These are phyloP conservation scores for Drosophila lini DNA, from an alignment of 1,140 invertebrate genomes.

Conservation along the genomic window DNA sequence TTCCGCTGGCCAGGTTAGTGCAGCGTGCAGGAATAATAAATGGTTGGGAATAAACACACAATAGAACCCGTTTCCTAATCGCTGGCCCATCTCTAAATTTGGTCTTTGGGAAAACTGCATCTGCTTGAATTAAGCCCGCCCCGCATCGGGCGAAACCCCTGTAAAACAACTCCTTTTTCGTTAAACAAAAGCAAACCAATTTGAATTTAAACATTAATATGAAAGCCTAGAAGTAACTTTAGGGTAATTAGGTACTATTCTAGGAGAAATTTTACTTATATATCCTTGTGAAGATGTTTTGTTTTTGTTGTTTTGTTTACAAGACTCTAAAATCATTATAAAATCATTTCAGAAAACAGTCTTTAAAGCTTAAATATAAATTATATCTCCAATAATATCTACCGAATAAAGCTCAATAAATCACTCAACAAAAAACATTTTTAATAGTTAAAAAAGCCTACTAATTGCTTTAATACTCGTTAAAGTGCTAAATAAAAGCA, in stretches of 20 bases:
- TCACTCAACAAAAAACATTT: not conserved
- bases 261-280: not conserved
- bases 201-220: not conserved
- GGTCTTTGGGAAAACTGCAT: conserved; percentile 2
- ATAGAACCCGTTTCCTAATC: conserved; percentile 20
- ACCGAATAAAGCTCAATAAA: not conserved
- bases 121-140: conserved; percentile 2
- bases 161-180: conserved; percentile 1
- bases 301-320: not conserved
- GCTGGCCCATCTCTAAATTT: conserved; percentile 14
- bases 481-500: not conserved
- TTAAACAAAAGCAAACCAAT: not conserved
- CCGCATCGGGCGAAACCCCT: conserved; percentile 2
- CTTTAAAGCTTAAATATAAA: not conserved
- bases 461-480: not conserved
- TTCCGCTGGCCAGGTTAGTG: conserved; percentile 57
- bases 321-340: not conserved
- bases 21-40: conserved; percentile 14
- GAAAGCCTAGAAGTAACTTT: not conserved
- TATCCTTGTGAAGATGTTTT: too few relatives aligned
- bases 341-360: not conserved
- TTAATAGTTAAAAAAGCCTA: not conserved
- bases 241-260: not conserved
- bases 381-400: not conserved
- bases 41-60: conserved; percentile 8